These are phyloP conservation scores for Globodera ellingtonae DNA, from an alignment of 1,140 invertebrate species.

Conservation along the genomic window DNA sequence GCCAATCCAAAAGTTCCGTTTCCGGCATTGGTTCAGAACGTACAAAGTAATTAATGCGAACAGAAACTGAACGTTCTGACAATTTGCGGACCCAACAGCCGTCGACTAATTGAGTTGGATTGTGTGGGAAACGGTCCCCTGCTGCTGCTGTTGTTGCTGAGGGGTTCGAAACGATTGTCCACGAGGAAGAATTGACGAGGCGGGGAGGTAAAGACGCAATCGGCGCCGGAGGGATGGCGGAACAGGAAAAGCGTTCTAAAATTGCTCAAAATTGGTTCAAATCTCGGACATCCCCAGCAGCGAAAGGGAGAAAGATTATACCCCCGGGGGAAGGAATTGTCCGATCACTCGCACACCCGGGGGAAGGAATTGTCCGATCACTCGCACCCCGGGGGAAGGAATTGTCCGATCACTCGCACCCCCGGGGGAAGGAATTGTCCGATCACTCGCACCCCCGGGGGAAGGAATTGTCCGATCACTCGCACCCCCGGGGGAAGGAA, in stretches of 20 bases:
- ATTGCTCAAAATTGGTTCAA: not conserved
- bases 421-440: too few relatives aligned
- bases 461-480: not conserved
- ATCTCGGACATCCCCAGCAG: too few relatives aligned
- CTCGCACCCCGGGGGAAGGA: too few relatives aligned
- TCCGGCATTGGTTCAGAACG: not conserved
- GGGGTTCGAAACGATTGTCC: not conserved
- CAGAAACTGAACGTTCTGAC: not conserved
- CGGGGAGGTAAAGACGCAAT: not conserved
- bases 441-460: not conserved
- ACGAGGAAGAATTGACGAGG: not conserved
- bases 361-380: not conserved
- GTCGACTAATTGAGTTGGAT: not conserved
- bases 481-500: too few relatives aligned
- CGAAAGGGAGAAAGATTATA: too few relatives aligned
- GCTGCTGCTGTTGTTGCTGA: not conserved
- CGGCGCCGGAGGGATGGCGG: not conserved
- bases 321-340: too few relatives aligned
- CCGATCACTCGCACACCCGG: not conserved
- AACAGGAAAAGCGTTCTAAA: conserved; percentile 4
- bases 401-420: not conserved
- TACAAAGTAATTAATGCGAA: conserved; percentile 1
- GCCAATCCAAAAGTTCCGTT: conserved; percentile 1
- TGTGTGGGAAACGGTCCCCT: not conserved
- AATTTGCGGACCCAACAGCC: not conserved